phyloP scores from a whole-genome alignment of 2,797 vertebrate genomes.

The Neomorphus geoffroyi region DNA sequence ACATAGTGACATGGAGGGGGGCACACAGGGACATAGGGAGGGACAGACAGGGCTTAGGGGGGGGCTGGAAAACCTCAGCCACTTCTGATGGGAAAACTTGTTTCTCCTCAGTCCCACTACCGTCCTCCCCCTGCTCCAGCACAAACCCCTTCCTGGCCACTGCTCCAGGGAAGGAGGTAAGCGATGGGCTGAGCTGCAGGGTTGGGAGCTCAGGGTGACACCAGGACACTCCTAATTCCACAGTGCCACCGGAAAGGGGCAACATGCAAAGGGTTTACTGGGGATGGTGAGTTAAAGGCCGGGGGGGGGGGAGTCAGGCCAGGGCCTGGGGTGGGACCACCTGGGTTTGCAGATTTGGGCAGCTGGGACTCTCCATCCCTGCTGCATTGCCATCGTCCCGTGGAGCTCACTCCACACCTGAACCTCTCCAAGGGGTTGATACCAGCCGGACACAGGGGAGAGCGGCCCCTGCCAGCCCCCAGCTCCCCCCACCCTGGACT shows the following conservation, averaged over 20 bases:
- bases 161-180: slow-evolving; percentile 57
- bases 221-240: accelerated
- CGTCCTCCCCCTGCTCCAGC: accelerated
- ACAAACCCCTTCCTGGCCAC: background rate
- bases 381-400: background rate
- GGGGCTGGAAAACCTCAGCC: background rate
- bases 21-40: background rate
- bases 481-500: accelerated
- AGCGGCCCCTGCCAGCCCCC: accelerated
- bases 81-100: background rate
- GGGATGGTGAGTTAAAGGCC: accelerated
- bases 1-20: background rate
- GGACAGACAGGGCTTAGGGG: background rate
- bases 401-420: background rate
- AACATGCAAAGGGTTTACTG: background rate
- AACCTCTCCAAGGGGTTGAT: background rate
- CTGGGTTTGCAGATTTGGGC: background rate
- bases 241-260: background rate
- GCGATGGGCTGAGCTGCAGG: too few relatives aligned
- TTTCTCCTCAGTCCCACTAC: background rate
- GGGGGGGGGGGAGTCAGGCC: background rate
- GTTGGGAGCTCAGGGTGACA: background rate
- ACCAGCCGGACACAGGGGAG: accelerated
- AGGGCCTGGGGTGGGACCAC: background rate
- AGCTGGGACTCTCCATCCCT: background rate